Evolutionary conservation across 2,797 vertebrate genomes (phyloP).

Genomic region (Ciconia nigra): DNA sequence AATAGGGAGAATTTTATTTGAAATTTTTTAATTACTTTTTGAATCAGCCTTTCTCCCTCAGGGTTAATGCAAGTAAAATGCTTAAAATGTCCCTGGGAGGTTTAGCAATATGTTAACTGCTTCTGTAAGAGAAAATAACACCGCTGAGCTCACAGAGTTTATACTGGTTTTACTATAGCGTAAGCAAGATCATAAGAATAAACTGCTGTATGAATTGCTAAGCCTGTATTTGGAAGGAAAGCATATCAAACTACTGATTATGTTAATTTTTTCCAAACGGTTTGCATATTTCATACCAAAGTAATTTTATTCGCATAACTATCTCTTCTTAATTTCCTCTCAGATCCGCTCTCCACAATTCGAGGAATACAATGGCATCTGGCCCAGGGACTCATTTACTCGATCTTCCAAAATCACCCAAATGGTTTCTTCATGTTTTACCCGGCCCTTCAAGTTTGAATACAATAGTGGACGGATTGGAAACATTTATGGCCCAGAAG

Average conservation of each 20-base stretch:
- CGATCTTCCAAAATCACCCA: conserved; percentile 75
- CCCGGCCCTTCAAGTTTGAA: conserved; percentile 78
- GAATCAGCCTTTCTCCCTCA: not conserved
- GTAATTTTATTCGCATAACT: not conserved
- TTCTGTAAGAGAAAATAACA: not conserved
- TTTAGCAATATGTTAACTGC: not conserved
- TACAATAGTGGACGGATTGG: conserved; percentile 72
- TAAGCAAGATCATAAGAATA: not conserved
- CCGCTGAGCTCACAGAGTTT: not conserved
- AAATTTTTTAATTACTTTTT: not conserved
- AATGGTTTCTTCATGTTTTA: conserved; percentile 65
- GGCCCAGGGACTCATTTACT: conserved; percentile 69
- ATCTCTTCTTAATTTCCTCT: conserved; percentile 43
- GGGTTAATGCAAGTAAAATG: not conserved
- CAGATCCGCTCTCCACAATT: conserved; percentile 77
- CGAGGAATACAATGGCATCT: conserved; percentile 80
- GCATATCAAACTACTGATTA: not conserved
- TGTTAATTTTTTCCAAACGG: not conserved
- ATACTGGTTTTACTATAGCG: not conserved
- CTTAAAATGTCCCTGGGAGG: not conserved
- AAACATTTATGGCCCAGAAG: conserved; percentile 75
- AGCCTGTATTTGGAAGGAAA: not conserved
- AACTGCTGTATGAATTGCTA: not conserved
- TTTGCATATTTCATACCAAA: not conserved
- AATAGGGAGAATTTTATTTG: not conserved